A percentile compares a stretch with the other conserved stretches of the same genome.
phyloP scores from a whole-genome alignment of 2,888 invertebrate species.

The Eristalis intricaria region DNA sequence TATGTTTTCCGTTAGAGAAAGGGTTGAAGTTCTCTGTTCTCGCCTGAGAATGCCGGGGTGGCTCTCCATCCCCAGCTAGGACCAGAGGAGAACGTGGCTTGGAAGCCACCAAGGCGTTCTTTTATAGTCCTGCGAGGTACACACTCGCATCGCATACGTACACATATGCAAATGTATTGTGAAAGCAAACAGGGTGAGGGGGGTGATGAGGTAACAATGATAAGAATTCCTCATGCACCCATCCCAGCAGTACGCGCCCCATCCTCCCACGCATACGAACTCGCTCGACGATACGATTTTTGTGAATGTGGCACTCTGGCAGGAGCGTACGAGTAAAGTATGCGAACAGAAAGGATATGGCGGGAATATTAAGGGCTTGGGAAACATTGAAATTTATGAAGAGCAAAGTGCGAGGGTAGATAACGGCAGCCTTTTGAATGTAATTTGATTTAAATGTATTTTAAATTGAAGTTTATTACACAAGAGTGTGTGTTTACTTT shows the following conservation, averaged over 20 bases:
- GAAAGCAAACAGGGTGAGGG: slow-evolving; percentile 3
- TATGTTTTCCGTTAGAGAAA: slow-evolving; percentile 26
- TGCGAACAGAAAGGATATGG: slow-evolving; percentile 24
- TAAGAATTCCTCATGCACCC: slow-evolving; percentile 32
- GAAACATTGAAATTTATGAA: slow-evolving; percentile 43
- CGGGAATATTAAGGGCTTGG: slow-evolving; percentile 20
- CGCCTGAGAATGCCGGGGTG: not conserved
- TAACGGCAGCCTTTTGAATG: slow-evolving; percentile 37
- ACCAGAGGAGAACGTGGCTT: not conserved
- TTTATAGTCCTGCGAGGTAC: slow-evolving; percentile 20
- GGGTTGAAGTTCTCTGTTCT: slow-evolving; percentile 22
- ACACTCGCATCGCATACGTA: not conserved
- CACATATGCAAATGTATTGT: slow-evolving; percentile 21
- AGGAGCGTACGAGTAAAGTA: not conserved
- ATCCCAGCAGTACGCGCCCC: not conserved
- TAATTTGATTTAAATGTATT: slow-evolving; percentile 60
- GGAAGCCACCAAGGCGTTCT: slow-evolving; percentile 16
- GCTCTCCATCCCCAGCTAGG: not conserved
- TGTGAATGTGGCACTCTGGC: not conserved
- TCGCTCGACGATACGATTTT: not conserved
- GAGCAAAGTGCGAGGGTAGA: slow-evolving; percentile 36
- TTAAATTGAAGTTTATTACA: slow-evolving; percentile 48
- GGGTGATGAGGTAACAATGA: slow-evolving; percentile 38
- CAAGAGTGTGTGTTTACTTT: slow-evolving; percentile 15
- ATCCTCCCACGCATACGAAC: not conserved